Conservation (phyloP, 2,888 invertebrate genomes). For the Seira musarum region DNA sequence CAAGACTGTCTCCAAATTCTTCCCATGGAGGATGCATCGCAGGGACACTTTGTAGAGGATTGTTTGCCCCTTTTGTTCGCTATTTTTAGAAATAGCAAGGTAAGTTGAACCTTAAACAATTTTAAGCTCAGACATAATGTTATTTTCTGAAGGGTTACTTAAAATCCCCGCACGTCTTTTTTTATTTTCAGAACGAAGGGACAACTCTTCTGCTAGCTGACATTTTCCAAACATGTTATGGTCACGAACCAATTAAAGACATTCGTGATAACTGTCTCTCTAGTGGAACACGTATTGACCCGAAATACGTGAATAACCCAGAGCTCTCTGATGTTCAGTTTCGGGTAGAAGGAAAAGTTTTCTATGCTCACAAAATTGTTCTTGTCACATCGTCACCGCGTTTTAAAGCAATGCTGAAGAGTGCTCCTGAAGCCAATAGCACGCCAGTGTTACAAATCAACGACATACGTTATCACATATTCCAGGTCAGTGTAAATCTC, state of each 20-base stretch:
- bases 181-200: conserved; percentile 82
- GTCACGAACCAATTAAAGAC: conserved; percentile 87
- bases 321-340: conserved; percentile 94
- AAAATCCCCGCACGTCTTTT: background rate
- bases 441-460: conserved; percentile 92
- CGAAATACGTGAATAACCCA: conserved; percentile 94
- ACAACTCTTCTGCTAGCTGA: conserved; percentile 89
- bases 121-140: no score
- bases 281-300: conserved; percentile 85
- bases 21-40: conserved; percentile 88
- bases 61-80: conserved; percentile 91
- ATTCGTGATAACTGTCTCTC: conserved; percentile 77
- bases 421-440: conserved; percentile 81
- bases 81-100: conserved; percentile 91
- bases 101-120: no score
- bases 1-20: conserved; percentile 93
- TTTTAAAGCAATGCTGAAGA: conserved; percentile 88
- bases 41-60: conserved; percentile 86
- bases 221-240: conserved; percentile 91
- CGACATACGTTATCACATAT: conserved; percentile 93
- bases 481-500: conserved; percentile 78
- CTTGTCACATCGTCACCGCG: conserved; percentile 91
- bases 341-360: conserved; percentile 90
- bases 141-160: background rate
- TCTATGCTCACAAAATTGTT: conserved; percentile 95